Base-by-base conservation (phyloP, 2,797 vertebrate genomes). In the Scolopax bukidnonensis region DNA sequence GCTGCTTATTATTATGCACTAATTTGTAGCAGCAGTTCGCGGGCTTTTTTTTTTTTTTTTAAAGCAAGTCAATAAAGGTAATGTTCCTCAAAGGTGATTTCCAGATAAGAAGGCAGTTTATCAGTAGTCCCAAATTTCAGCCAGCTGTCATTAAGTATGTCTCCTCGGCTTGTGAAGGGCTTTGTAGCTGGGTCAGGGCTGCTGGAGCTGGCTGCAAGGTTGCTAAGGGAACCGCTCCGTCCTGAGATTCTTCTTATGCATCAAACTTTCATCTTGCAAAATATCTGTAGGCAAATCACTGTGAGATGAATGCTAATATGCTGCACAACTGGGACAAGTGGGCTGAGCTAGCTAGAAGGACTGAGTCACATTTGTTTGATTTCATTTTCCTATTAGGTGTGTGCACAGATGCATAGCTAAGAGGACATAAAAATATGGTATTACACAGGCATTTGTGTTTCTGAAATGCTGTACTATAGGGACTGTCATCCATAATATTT, bases 201-300 rank as follows among this genome's bases (percentile, higher is more conserved):
- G 90, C 86, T 91, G 93, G 97, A 98, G 97, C 97, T 3, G 85
- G 91, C 94, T 98, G 97, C 95, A 98, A 97, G 97, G 98, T 98
- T 98, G 98, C 98, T 98, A 98, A 98, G 98, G 98, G 98, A 98
- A 98, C 98, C 47, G 23, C 97, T 96, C 95, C 97, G 96, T 97
- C 98, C 98, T 97, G 97, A 98, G 97, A 97, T 96, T 98, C 95
- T 95, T 97, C 96, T 93, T 97, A 97, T 76, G 90, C 96, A 97
- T 98, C 98, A 97, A 97, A 97, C 97, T 98, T 98, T 98, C 97
- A 98, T 98, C 97, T 98, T 96, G 96, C 95, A 98, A 98, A 97
- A 98, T 98, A 97, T 98, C 97, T 98, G 98, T 97, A 98, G 97
- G 98, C 97, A 98, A 98, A 98, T 97, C 64, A 54, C 88, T 95